These are phyloP conservation scores for Sylvicola cinctus DNA, from an alignment of 2,888 invertebrate genomes.

Conservation along the genomic window DNA sequence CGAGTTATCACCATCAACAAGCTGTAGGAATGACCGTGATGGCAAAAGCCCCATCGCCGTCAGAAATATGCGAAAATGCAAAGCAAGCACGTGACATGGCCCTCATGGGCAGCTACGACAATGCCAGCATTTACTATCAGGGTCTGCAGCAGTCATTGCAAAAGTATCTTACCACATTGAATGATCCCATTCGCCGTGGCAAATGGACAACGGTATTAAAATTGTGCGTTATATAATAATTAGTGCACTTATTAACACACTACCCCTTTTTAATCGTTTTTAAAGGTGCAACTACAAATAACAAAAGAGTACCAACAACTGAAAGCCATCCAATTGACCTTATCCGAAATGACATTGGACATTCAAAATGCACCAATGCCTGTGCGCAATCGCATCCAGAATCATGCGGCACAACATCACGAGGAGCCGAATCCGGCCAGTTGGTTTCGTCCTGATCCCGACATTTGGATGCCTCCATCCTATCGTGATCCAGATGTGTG, in stretches of 20 bases:
- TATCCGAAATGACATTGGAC: slow-evolving; percentile 24
- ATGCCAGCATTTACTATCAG: slow-evolving; percentile 82
- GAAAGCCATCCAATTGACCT: slow-evolving; percentile 37
- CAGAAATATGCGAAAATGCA: slow-evolving; percentile 86
- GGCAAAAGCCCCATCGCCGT: slow-evolving; percentile 56
- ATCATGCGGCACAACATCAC: neutral
- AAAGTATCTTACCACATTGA: slow-evolving; percentile 56
- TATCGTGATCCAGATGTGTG: slow-evolving; percentile 65
- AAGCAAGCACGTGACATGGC: slow-evolving; percentile 90
- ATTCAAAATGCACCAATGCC: slow-evolving; percentile 22
- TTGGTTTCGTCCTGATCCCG: slow-evolving; percentile 49
- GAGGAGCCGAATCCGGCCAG: slow-evolving; percentile 19
- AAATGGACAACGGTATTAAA: slow-evolving; percentile 70
- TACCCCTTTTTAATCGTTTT: neutral
- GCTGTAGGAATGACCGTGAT: slow-evolving; percentile 42
- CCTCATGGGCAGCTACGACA: slow-evolving; percentile 86
- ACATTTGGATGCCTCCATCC: slow-evolving; percentile 50
- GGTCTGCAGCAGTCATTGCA: slow-evolving; percentile 83
- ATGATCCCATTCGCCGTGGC: slow-evolving; percentile 59
- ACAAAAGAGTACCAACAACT: slow-evolving; percentile 78
- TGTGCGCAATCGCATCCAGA: neutral
- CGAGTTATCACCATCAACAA: no score
- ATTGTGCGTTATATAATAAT: neutral
- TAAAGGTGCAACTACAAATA: slow-evolving; percentile 70
- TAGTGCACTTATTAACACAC: neutral